A percentile compares a stretch with the other conserved stretches of the same genome.
These are phyloP conservation scores for Phyllostomus hastatus DNA, from an alignment of 2,113 vertebrate species.

Conservation along the genomic window DNA sequence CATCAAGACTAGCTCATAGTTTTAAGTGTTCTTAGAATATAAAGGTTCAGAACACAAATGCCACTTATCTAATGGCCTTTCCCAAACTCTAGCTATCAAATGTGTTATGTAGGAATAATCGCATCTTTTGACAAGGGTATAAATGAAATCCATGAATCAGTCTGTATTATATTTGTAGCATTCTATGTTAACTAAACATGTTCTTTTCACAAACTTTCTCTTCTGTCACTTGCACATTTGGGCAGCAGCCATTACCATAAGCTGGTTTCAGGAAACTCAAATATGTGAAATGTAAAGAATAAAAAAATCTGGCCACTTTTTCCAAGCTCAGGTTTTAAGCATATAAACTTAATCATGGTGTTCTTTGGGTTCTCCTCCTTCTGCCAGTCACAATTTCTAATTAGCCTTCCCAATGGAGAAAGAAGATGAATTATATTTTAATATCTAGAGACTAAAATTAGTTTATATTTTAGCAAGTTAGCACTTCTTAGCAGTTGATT, in stretches of 20 bases:
- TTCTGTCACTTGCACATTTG: conserved; percentile 55
- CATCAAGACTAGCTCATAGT: not conserved
- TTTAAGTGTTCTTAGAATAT: not conserved
- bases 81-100: not conserved
- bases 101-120: not conserved
- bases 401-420: conserved; percentile 89
- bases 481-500: conserved; percentile 89
- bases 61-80: not conserved
- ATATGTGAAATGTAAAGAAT: conserved; percentile 45
- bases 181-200: conserved; percentile 5
- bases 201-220: conserved; percentile 52
- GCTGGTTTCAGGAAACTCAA: conserved; percentile 46
- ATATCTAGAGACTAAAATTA: conserved; percentile 90
- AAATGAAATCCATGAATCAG: not conserved
- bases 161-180: conserved; percentile 26
- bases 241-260: conserved; percentile 50
- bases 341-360: conserved; percentile 81
- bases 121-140: not conserved
- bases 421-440: conserved; percentile 96
- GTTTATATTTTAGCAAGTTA: conserved; percentile 93
- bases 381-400: conserved; percentile 89
- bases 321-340: conserved; percentile 70
- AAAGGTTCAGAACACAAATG: not conserved
- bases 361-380: conserved; percentile 84
- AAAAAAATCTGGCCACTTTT: conserved; percentile 78